Conservation (phyloP, 2,113 vertebrate genomes). For the Hippopotamus amphibius region DNA sequence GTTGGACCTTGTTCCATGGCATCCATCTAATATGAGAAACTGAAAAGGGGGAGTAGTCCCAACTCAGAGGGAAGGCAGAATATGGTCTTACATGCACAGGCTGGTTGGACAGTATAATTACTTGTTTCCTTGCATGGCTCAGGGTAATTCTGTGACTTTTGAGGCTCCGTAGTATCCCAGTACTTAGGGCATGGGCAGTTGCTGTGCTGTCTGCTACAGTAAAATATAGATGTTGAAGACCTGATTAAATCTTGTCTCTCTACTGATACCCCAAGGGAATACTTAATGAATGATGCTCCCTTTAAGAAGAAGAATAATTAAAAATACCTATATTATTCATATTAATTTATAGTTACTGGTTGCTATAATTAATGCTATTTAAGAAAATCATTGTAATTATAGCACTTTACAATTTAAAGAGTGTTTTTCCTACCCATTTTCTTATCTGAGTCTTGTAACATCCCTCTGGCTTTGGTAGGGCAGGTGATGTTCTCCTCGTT, state of each 20-base stretch:
- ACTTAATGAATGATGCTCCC: constrained; percentile 67
- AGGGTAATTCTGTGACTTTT: constrained; percentile 46
- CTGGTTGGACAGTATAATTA: constrained; percentile 47
- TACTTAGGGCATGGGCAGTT: constrained; percentile 6
- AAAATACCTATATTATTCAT: constrained; percentile 74
- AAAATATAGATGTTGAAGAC: constrained; percentile 19
- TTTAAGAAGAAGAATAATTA: constrained; percentile 75
- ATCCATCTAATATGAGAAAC: neutral
- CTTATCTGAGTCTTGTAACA: constrained; percentile 46
- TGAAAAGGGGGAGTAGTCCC: neutral
- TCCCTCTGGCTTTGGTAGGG: neutral
- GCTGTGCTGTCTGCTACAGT: constrained; percentile 22
- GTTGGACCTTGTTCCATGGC: neutral
- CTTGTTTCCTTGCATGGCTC: constrained; percentile 32
- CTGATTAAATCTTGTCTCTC: constrained; percentile 62
- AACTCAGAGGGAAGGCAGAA: neutral
- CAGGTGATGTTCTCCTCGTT: neutral
- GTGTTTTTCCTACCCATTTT: constrained; percentile 75
- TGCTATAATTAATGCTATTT: constrained; percentile 75
- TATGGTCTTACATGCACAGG: constrained; percentile 14
- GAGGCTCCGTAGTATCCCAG: constrained; percentile 22
- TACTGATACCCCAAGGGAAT: constrained; percentile 51
- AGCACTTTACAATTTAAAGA: constrained; percentile 64
- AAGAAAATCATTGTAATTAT: constrained; percentile 78
- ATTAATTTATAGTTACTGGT: constrained; percentile 78